Base-by-base conservation (phyloP, 2,888 invertebrate genomes). In the Chaitophorus viminalis region DNA sequence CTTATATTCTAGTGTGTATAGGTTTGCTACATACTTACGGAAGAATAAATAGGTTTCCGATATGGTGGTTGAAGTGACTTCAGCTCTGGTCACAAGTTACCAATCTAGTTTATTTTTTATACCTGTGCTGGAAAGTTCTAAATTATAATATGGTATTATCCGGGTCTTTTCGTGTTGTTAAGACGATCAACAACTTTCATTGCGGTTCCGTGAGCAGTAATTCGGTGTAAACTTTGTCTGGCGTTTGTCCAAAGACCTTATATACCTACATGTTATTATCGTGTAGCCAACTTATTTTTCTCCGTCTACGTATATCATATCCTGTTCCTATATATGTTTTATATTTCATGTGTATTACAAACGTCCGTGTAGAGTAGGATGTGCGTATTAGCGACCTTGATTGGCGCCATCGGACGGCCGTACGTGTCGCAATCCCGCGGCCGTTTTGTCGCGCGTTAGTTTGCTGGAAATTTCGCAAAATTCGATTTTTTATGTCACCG, bases 391-490 rank as follows among this genome's bases (percentile, higher is more conserved):
- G 29, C 39, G 84, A 18, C 84, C 84, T 84, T 76, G 84, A 65
- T 84, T 76, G 75, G 65, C 76, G 76, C 75, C 76, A 76, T 60
- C 82, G 72, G 29, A 14, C 60, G 31, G 65, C 65, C 17, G 31
- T 46, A 75, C 60, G 60, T 75, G 75, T 29, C 60, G 75, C 83
- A 82, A 82, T 25, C 29, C 31, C 18, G 29, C 74, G 74, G 29
- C 18, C 33, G 74, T 54, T 82, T 82, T 36, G 52, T 18, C 31
- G 60, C 39, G 5, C 52, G 52, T 25, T n/a, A n/a, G n/a, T 33
- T 74, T 29, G 29, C 46, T 46, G 39, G 60, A 60, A 83, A 75
- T 83, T 75, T 83, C 75, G 75, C 75, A 75, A 83, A 83, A 60
- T 83, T 21, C 36, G 6, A 60, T 83, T 75, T 75, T 29, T 33